Evolutionary conservation across 2,797 vertebrate genomes (phyloP).

Genomic region (Enteromius argenteus): DNA sequence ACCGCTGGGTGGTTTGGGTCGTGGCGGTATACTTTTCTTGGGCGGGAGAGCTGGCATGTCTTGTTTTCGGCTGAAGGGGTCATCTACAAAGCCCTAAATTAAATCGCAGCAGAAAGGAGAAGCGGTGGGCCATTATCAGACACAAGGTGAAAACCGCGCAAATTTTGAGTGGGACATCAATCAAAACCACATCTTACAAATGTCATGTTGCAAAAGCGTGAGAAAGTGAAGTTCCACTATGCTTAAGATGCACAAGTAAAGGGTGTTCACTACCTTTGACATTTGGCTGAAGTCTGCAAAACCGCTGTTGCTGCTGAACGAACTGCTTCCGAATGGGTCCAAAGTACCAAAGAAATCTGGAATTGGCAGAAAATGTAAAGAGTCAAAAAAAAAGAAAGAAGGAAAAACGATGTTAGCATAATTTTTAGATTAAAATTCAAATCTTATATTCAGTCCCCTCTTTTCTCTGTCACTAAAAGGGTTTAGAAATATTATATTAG

Average conservation of each 20-base stretch:
- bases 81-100: constrained; percentile 84
- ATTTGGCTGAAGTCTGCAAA: constrained; percentile 99
- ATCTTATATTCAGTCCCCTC: neutral
- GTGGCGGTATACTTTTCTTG: constrained; percentile 92
- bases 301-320: constrained; percentile 86
- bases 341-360: constrained; percentile 91
- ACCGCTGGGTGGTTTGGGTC: constrained; percentile 96
- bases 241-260: neutral
- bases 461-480: neutral
- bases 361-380: neutral
- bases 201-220: neutral
- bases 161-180: neutral
- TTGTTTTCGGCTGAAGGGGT: constrained; percentile 91
- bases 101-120: neutral
- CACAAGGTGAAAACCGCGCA: neutral
- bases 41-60: constrained; percentile 94
- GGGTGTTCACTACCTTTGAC: constrained; percentile 85
- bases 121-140: neutral
- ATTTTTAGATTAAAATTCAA: neutral
- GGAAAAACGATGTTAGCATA: neutral
- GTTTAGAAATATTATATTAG: no score
- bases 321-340: constrained; percentile 90
- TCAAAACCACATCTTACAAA: constrained; percentile 42
- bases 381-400: neutral
- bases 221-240: constrained; percentile 7